These are phyloP conservation scores for Xylota segnis DNA, from an alignment of 2,888 invertebrate genomes.

Conservation along the genomic window DNA sequence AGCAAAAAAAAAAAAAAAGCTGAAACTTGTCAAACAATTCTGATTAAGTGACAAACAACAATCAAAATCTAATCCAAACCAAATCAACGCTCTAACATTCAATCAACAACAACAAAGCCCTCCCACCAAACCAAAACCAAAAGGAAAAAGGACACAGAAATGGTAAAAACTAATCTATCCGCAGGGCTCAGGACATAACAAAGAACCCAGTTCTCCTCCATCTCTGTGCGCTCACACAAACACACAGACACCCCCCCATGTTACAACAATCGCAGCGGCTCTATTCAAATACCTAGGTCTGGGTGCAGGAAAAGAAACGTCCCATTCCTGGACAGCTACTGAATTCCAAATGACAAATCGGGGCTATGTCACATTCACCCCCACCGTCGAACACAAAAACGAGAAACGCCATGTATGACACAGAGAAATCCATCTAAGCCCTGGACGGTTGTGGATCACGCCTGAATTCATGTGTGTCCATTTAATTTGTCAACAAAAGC, in stretches of 20 bases:
- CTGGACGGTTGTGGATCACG: slow-evolving; percentile 66
- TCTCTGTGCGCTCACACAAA: slow-evolving; percentile 40
- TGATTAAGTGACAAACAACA: slow-evolving; percentile 76
- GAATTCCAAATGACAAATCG: slow-evolving; percentile 73
- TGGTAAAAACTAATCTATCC: slow-evolving; percentile 73
- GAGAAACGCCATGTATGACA: slow-evolving; percentile 41
- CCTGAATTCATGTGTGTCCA: slow-evolving; percentile 73
- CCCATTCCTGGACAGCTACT: slow-evolving; percentile 62
- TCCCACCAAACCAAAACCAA: background rate
- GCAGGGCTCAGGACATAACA: slow-evolving; percentile 62
- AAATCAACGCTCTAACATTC: slow-evolving; percentile 74
- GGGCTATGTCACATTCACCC: slow-evolving; percentile 30
- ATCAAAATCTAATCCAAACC: slow-evolving; percentile 76
- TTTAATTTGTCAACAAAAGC: slow-evolving; percentile 75
- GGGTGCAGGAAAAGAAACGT: slow-evolving; percentile 44
- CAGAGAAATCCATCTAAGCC: slow-evolving; percentile 68
- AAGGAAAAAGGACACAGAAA: slow-evolving; percentile 38
- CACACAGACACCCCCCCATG: slow-evolving; percentile 11
- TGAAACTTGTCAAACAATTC: slow-evolving; percentile 64
- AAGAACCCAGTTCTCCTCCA: slow-evolving; percentile 41
- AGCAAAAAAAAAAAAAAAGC: slow-evolving; percentile 13
- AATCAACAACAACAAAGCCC: slow-evolving; percentile 71
- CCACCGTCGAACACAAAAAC: slow-evolving; percentile 1
- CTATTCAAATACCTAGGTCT: slow-evolving; percentile 52
- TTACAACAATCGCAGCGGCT: slow-evolving; percentile 58